Percentiles rank a stretch among this genome's conserved stretches.
These are phyloP conservation scores for Caenorhabditis brenneri DNA, from an alignment of 1,140 invertebrate genomes.

Conservation along the genomic window DNA sequence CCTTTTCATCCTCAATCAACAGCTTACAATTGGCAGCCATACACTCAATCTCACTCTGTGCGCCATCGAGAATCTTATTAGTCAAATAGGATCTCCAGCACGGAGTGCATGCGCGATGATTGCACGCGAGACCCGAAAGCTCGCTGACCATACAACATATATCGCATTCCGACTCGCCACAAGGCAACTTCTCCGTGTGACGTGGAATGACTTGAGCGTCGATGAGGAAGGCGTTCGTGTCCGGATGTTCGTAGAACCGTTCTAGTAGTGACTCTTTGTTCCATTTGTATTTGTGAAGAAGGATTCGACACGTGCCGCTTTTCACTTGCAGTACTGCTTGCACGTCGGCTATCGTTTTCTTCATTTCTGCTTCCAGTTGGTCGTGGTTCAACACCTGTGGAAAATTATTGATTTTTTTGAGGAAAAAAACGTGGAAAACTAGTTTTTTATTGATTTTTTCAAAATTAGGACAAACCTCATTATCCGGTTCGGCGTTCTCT, in stretches of 20 bases:
- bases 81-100: slow-evolving; percentile 97
- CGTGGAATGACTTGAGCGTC: slow-evolving; percentile 53
- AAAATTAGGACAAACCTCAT: slow-evolving; percentile 14
- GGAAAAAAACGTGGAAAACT: too few relatives aligned
- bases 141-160: slow-evolving; percentile 78
- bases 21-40: slow-evolving; percentile 41
- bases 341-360: slow-evolving; percentile 74
- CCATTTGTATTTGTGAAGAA: slow-evolving; percentile 92
- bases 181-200: not conserved
- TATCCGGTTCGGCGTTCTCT: slow-evolving; percentile 8
- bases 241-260: slow-evolving; percentile 73
- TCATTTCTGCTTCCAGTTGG: slow-evolving; percentile 91
- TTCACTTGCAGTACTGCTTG: slow-evolving; percentile 78
- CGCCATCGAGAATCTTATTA: slow-evolving; percentile 89
- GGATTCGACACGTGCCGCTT: slow-evolving; percentile 85
- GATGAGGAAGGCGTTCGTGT: slow-evolving; percentile 36
- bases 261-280: slow-evolving; percentile 98
- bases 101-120: slow-evolving; percentile 89
- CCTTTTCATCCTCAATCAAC: slow-evolving; percentile 56
- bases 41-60: slow-evolving; percentile 47
- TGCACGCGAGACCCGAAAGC: slow-evolving; percentile 92
- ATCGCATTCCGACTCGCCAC: slow-evolving; percentile 29
- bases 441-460: too few relatives aligned
- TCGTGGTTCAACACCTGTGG: slow-evolving; percentile 73
- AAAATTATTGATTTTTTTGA: not conserved